Evolutionary conservation across 1,140 invertebrate genomes (phyloP), one percentile per base, ranked within the genome.

Genomic region (Cydia strobilella): DNA sequence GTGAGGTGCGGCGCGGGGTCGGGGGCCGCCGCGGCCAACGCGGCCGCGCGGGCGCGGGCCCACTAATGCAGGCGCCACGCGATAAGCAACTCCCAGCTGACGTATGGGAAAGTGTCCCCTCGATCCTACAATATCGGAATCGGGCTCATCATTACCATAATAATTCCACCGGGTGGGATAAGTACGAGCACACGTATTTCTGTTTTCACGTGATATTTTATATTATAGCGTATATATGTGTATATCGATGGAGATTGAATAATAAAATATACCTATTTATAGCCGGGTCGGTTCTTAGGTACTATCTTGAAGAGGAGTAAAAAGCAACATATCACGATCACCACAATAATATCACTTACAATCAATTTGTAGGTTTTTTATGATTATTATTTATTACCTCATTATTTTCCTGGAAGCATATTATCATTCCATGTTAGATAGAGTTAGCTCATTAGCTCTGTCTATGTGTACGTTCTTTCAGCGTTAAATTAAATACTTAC

Each of bases 41-140:
- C n/a, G n/a, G n/a, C n/a, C n/a, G n/a, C n/a, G n/a, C n/a, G n/a
- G n/a, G n/a, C n/a, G 73, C 35, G 72, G 74, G 79, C 54, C 71
- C 77, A 76, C 84, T 82, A 82, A 83, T 82, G 83, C 84, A 85
- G 85, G 85, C 86, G 83, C 86, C 84, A 77, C 75, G 75, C 79
- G 85, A 83, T 83, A 86, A 83, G 78, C 78, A 66, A 65, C 65
- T 51, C 48, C 31, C 39, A 66, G 72, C 42, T 35, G 54, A 74
- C 72, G 78, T 82, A 77, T 84, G 82, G 86, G 86, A 83, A 88
- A 86, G 74, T 82, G 84, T 84, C 82, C 83, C 82, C 78, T 51
- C 65, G 74, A 72, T 62, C 65, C 65, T 69, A 35, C 65, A 69
- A 69, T 69, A 69, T 69, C 65, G 42, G 65, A 69, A 69, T 42